Percentiles rank a stretch among this genome's conserved stretches.
Evolutionary conservation across 64 coral and sea anemone genomes (phyloP).

Genomic region (Pocillopora verrucosa): DNA sequence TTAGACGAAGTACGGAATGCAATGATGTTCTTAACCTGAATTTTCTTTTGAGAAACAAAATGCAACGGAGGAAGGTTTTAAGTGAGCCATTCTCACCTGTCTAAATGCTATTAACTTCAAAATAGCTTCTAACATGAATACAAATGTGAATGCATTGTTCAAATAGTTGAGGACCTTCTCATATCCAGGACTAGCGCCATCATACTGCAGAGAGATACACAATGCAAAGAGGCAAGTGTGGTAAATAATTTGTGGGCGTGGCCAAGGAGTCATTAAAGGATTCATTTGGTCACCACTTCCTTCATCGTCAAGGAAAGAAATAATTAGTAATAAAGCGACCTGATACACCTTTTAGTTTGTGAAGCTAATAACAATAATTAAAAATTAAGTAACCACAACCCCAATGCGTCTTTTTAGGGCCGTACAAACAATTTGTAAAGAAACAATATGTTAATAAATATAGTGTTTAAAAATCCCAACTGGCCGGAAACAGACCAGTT

Average conservation of each 20-base stretch:
- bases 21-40: background rate
- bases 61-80: background rate
- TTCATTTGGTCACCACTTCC: too few relatives aligned
- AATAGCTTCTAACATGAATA: constrained; percentile 88
- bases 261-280: too few relatives aligned
- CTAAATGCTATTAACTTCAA: constrained; percentile 94
- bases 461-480: too few relatives aligned
- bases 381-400: too few relatives aligned
- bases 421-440: too few relatives aligned
- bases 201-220: constrained; percentile 57
- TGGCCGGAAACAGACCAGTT: too few relatives aligned
- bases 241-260: background rate
- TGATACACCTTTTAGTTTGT: too few relatives aligned
- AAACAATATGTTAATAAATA: too few relatives aligned
- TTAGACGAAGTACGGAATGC: background rate
- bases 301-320: too few relatives aligned
- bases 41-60: background rate
- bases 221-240: background rate
- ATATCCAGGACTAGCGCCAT: constrained; percentile 38
- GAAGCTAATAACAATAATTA: too few relatives aligned
- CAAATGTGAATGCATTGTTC: constrained; percentile 86
- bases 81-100: constrained; percentile 43
- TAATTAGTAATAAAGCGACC: too few relatives aligned
- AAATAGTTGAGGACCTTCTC: constrained; percentile 65
- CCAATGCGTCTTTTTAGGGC: too few relatives aligned